These are phyloP conservation scores for Gnathonemus longibarbis DNA, from an alignment of 2,113 vertebrate species.

Conservation along the genomic window DNA sequence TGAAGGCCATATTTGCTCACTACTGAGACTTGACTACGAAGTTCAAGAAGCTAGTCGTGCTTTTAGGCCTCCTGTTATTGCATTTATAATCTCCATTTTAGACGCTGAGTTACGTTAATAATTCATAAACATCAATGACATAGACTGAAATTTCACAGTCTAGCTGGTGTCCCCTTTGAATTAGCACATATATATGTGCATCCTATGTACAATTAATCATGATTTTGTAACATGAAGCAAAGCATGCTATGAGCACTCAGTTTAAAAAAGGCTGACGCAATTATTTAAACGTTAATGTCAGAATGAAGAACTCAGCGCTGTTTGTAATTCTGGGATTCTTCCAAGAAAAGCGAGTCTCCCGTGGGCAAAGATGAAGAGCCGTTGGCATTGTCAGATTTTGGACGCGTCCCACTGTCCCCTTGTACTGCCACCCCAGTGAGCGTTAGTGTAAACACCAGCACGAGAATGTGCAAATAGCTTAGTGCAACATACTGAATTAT, in stretches of 20 bases:
- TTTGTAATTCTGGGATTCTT: slow-evolving; percentile 39
- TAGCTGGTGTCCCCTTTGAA: background rate
- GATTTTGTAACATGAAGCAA: background rate
- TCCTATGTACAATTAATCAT: background rate
- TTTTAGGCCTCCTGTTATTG: background rate
- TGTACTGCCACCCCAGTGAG: slow-evolving; percentile 21
- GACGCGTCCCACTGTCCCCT: slow-evolving; percentile 9
- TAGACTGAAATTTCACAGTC: background rate
- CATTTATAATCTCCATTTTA: background rate
- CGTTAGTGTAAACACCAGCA: slow-evolving; percentile 27
- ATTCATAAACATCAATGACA: background rate
- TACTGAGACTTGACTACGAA: background rate
- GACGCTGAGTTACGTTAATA: background rate
- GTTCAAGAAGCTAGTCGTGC: background rate
- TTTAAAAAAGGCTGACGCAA: slow-evolving; percentile 29
- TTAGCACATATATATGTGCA: background rate
- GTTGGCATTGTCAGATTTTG: slow-evolving; percentile 23
- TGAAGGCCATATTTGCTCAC: background rate
- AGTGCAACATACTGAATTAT: slow-evolving; percentile 37
- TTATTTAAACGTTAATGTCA: slow-evolving; percentile 32
- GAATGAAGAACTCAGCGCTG: slow-evolving; percentile 22
- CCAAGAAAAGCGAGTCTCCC: slow-evolving; percentile 37
- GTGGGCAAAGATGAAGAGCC: slow-evolving; percentile 22
- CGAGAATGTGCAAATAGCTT: slow-evolving; percentile 45
- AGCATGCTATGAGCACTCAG: background rate